A percentile compares a stretch with the other conserved stretches of the same genome.
Conservation (phyloP, 2,797 vertebrate species). For the Neoniphon sammara region DNA sequence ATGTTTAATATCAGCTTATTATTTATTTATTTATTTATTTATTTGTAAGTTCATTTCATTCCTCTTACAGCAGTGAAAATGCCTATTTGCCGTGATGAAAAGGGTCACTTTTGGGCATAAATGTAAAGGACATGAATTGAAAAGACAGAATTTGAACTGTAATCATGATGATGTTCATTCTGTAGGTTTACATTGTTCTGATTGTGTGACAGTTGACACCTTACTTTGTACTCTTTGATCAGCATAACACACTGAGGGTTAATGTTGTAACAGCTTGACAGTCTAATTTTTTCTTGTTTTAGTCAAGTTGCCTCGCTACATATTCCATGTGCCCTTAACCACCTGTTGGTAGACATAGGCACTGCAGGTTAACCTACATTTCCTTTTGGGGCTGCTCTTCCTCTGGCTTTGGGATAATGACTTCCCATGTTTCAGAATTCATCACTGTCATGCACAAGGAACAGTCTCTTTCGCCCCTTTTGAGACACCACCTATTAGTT, state of each 20-base stretch:
- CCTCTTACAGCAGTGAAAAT: background rate
- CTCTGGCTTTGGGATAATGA: constrained; percentile 29
- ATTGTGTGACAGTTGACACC: background rate
- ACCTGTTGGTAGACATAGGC: constrained; percentile 26
- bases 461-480: background rate
- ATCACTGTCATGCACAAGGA: constrained; percentile 16
- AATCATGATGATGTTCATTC: background rate
- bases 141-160: background rate
- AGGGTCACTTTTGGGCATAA: background rate
- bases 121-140: background rate
- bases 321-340: background rate
- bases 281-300: no score
- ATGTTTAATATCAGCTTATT: background rate
- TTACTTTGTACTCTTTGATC: background rate
- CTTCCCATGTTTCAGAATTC: constrained; percentile 27
- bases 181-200: background rate
- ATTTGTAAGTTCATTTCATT: background rate
- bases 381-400: background rate
- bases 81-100: background rate
- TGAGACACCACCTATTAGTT: background rate
- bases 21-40: background rate
- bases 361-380: constrained; percentile 24
- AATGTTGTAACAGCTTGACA: no score
- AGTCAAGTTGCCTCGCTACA: background rate
- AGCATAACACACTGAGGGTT: no score